Evolutionary conservation across 2,113 vertebrate species (phyloP).

Genomic region (Ariopsis seemanni): DNA sequence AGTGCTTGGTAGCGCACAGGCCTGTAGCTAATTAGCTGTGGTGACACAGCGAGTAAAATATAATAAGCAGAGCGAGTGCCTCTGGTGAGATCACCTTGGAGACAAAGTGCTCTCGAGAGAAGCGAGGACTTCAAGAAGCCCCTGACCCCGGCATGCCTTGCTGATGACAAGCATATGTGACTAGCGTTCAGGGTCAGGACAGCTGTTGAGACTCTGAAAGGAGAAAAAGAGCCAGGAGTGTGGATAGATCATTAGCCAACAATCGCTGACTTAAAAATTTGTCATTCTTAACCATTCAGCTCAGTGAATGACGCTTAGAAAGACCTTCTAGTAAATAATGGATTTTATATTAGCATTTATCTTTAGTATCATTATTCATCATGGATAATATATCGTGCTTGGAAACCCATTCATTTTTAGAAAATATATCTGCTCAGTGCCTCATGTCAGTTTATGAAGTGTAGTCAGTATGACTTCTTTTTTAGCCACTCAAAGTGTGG

Average conservation of each 20-base stretch:
- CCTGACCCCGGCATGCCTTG: slow-evolving; percentile 71
- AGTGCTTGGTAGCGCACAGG: slow-evolving; percentile 74
- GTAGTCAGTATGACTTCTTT: background rate
- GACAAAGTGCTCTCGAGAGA: slow-evolving; percentile 73
- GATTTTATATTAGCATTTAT: background rate
- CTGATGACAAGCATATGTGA: slow-evolving; percentile 79
- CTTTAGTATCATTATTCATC: slow-evolving; percentile 8
- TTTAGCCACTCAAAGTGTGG: background rate
- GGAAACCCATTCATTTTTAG: background rate
- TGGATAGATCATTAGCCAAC: slow-evolving; percentile 28
- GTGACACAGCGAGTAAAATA: slow-evolving; percentile 76
- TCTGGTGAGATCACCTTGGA: slow-evolving; percentile 71
- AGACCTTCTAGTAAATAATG: slow-evolving; percentile 7
- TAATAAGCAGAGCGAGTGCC: slow-evolving; percentile 70
- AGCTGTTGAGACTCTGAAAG: slow-evolving; percentile 58
- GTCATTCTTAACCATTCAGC: slow-evolving; percentile 47
- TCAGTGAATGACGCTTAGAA: background rate
- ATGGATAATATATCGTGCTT: background rate
- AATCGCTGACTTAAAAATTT: slow-evolving; percentile 10
- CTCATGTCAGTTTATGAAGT: background rate
- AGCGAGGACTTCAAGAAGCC: slow-evolving; percentile 75
- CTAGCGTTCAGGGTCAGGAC: slow-evolving; percentile 66
- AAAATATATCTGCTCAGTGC: background rate
- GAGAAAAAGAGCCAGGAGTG: background rate
- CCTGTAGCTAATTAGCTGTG: slow-evolving; percentile 71